These are phyloP conservation scores for Dendropsophus ebraccatus DNA, from an alignment of 2,113 vertebrate species.

Conservation along the genomic window DNA sequence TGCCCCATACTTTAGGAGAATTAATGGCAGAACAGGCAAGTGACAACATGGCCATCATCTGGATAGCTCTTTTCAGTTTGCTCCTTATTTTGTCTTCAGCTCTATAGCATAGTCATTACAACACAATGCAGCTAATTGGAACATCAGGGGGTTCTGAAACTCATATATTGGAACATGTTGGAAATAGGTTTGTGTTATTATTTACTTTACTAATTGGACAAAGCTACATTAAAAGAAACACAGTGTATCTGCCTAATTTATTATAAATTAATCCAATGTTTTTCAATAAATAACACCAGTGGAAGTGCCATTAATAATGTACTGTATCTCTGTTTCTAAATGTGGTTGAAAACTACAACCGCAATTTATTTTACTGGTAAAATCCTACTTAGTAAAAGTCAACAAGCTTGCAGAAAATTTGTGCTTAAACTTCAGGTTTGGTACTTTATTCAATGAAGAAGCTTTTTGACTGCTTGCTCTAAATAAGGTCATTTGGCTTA, in stretches of 20 bases:
- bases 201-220: not conserved
- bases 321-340: not conserved
- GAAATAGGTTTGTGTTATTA: not conserved
- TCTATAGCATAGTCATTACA: not conserved
- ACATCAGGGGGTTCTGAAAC: not conserved
- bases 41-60: too few species aligned
- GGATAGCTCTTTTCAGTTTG: not conserved
- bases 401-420: not conserved
- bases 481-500: conserved; percentile 18
- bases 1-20: too few species aligned
- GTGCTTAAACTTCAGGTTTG: conserved; percentile 28
- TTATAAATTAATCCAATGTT: not conserved
- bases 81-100: not conserved
- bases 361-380: not conserved
- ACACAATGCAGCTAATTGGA: not conserved
- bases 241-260: not conserved
- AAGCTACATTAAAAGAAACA: not conserved
- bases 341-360: not conserved
- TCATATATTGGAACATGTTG: not conserved
- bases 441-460: not conserved
- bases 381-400: not conserved
- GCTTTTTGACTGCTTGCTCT: not conserved
- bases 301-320: not conserved
- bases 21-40: too few species aligned
- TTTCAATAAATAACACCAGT: too few species aligned